A percentile compares a stretch with the other conserved stretches of the same genome.
Evolutionary conservation across 2,888 invertebrate genomes (phyloP).

Genomic region (Toxonevra muliebris): DNA sequence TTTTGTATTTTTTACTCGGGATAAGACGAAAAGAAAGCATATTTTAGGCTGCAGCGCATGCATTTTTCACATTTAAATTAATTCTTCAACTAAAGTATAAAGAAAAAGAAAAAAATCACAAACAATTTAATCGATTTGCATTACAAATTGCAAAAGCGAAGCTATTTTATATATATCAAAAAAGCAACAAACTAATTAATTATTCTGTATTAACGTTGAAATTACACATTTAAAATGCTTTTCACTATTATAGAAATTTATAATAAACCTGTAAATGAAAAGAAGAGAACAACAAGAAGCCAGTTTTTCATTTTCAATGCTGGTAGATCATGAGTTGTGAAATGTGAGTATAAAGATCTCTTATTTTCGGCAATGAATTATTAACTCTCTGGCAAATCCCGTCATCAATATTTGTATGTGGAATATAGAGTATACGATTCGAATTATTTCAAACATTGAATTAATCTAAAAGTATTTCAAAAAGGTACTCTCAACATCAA

Average conservation of each 20-base stretch:
- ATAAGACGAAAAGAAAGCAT: slow-evolving; percentile 20
- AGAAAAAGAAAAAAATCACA: background rate
- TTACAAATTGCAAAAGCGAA: background rate
- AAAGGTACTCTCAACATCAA: no score
- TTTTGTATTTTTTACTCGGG: slow-evolving; percentile 12
- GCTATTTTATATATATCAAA: background rate
- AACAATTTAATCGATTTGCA: background rate
- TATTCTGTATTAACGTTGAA: slow-evolving; percentile 8
- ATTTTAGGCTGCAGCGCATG: slow-evolving; percentile 13
- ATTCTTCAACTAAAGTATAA: slow-evolving; percentile 4
- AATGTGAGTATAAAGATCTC: no score
- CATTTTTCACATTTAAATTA: no score
- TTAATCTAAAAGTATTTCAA: no score
- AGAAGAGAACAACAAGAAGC: slow-evolving; percentile 8
- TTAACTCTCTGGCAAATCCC: no score
- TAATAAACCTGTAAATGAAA: slow-evolving; percentile 24
- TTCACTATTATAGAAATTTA: slow-evolving; percentile 16
- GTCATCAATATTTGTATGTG: no score
- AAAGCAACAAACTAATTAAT: background rate
- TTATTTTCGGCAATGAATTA: no score
- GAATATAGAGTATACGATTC: no score
- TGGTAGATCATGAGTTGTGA: no score
- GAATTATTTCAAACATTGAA: no score
- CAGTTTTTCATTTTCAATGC: no score
- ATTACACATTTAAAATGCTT: slow-evolving; percentile 7